Evolutionary conservation across 2,113 vertebrate genomes (phyloP), one percentile per base, ranked within the genome.

Genomic region (Plotosus lineatus): DNA sequence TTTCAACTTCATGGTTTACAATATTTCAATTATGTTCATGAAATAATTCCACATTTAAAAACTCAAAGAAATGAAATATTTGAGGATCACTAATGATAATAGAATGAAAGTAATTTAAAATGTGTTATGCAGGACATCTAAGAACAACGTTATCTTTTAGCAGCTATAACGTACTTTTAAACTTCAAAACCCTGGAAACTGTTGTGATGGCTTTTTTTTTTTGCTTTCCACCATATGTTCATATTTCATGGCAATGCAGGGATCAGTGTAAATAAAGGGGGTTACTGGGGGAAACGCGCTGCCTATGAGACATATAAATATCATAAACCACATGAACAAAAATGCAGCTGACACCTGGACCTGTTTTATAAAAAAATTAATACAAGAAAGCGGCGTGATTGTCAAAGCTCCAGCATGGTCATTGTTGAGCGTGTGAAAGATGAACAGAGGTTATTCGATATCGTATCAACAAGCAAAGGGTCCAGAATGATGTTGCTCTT

Each of bases 351-450:
- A 63, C 3, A 63, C 60, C 15, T 1, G 19, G 58, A 81, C 86
- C 89, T 85, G 82, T 81, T 87, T 84, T 73, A 60, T 82, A 86
- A 79, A 85, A 82, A 63, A 84, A 80, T 84, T 44, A 84, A 81
- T 78, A 85, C 83, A 87, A 65, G 38, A 68, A 69, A 46, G 75
- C 69, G 81, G 87, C 81, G 83, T 88, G 86, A 94, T 89, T 89
- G 90, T 91, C 92, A 90, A 88, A 74, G 31, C 77, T 69, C 51
- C 75, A 83, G 75, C 85, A 90, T 88, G 92, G 86, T 85, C 90
- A 93, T 89, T 68, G 38, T 5, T 14, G 65, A 42, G 65, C 19
- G 36, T 65, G 33, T 4, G 11, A 21, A 23, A 40, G 38, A 68
- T 12, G 3, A 10, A 31, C 33, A 33, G 33, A 11, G 15, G 15